These are phyloP conservation scores for Rhagonycha fulva DNA, from an alignment of 2,888 invertebrate species.

Conservation along the genomic window DNA sequence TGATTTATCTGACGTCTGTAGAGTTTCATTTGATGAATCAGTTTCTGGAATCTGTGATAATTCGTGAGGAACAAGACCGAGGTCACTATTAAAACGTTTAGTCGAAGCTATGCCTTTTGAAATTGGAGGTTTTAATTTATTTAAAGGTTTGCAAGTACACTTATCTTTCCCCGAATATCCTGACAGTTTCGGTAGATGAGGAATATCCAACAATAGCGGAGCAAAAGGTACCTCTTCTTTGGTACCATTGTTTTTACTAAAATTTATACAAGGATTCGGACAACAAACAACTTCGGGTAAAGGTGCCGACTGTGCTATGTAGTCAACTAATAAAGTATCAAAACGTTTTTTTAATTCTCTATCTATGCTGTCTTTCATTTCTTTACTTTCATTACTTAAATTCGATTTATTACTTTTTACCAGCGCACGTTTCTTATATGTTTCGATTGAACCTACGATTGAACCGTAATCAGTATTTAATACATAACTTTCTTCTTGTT, in stretches of 20 bases:
- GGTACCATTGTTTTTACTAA: background rate
- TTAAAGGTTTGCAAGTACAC: constrained; percentile 14
- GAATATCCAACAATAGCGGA: constrained; percentile 51
- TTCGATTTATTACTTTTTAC: constrained; percentile 18
- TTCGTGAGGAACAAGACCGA: constrained; percentile 49
- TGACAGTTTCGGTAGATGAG: constrained; percentile 48
- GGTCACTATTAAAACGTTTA: constrained; percentile 44
- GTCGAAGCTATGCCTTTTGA: constrained; percentile 45
- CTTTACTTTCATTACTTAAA: background rate
- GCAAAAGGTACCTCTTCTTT: constrained; percentile 37
- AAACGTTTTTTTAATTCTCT: constrained; percentile 17
- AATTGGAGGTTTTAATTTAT: constrained; percentile 48
- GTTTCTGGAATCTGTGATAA: constrained; percentile 53
- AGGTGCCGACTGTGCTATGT: background rate
- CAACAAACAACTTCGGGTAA: background rate
- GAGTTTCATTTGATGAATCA: constrained; percentile 44
- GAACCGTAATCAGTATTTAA: constrained; percentile 47
- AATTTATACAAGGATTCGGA: background rate
- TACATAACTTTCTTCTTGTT: constrained; percentile 37
- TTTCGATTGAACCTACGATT: constrained; percentile 42
- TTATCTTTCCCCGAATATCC: background rate
- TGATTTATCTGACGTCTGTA: background rate
- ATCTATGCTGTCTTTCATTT: background rate
- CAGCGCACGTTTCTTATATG: constrained; percentile 37
- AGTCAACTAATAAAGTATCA: background rate